Percentiles rank a stretch among this genome's conserved stretches.
Evolutionary conservation across 2,797 vertebrate genomes (phyloP).

Genomic region (Hyperoplus lanceolatus): DNA sequence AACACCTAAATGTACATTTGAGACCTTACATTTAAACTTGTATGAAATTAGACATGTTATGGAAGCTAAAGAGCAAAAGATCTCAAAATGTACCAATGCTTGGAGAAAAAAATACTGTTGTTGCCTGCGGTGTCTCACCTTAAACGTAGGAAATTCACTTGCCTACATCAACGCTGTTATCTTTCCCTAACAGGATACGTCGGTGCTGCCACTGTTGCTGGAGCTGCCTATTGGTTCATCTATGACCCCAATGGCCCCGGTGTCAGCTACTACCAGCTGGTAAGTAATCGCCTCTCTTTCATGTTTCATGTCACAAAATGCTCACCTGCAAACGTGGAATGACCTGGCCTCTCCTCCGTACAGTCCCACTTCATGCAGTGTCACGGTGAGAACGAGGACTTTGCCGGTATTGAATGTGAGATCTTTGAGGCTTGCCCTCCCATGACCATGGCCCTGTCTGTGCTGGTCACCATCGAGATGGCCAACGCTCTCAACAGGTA

Average conservation of each 20-base stretch:
- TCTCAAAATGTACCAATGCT: no score
- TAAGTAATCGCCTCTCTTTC: conserved; percentile 64
- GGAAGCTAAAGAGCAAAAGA: no score
- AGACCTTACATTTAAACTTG: no score
- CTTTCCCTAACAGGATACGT: conserved; percentile 89
- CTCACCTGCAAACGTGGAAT: background rate
- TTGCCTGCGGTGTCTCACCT: no score
- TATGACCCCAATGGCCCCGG: conserved; percentile 91
- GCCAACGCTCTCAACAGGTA: conserved; percentile 95
- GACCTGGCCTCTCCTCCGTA: conserved; percentile 12
- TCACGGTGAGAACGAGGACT: conserved; percentile 87
- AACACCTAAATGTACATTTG: no score
- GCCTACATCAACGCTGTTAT: background rate
- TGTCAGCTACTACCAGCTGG: conserved; percentile 94
- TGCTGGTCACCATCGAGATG: conserved; percentile 98
- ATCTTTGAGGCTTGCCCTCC: conserved; percentile 91
- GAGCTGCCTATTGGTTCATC: conserved; percentile 97
- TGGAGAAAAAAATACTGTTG: no score
- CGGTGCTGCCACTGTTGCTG: conserved; percentile 95
- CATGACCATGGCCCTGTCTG: conserved; percentile 97
- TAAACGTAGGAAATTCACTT: conserved; percentile 8
- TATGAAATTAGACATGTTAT: no score
- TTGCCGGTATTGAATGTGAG: conserved; percentile 87
- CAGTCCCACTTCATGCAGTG: conserved; percentile 98
- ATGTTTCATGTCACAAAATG: background rate